Evolutionary conservation across 2,888 invertebrate genomes (phyloP).

Genomic region (Dicranocentrus wangi): DNA sequence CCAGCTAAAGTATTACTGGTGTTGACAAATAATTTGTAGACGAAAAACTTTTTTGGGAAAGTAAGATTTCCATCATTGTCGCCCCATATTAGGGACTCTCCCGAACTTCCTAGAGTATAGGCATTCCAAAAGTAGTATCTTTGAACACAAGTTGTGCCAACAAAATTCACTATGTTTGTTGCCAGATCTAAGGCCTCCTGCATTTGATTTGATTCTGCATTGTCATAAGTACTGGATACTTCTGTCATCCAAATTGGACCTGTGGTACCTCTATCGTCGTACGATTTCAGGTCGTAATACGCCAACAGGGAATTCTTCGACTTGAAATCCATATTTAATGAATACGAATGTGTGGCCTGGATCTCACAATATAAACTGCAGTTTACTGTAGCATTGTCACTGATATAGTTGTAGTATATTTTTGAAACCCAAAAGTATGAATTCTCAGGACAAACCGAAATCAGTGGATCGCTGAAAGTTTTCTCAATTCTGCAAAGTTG

Average conservation of each 20-base stretch:
- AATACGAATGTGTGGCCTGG: constrained; percentile 62
- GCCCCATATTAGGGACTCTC: constrained; percentile 69
- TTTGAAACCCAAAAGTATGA: constrained; percentile 66
- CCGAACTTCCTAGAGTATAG: constrained; percentile 52
- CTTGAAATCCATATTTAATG: constrained; percentile 55
- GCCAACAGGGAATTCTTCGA: constrained; percentile 50
- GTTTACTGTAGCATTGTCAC: constrained; percentile 20
- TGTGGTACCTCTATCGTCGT: constrained; percentile 28
- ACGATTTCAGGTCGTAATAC: constrained; percentile 57
- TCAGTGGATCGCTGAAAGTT: constrained; percentile 54
- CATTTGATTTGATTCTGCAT: constrained; percentile 62
- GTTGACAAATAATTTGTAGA: constrained; percentile 58
- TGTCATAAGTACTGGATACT: constrained; percentile 59
- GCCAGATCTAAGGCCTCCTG: constrained; percentile 65
- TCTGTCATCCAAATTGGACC: constrained; percentile 69
- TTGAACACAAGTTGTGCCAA: constrained; percentile 65
- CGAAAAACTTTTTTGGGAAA: constrained; percentile 66
- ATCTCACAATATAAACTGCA: constrained; percentile 48
- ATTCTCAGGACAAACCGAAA: constrained; percentile 67
- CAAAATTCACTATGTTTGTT: constrained; percentile 63
- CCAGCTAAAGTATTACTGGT: constrained; percentile 48
- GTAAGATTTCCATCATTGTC: constrained; percentile 39
- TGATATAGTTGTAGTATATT: constrained; percentile 52
- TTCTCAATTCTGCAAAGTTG: constrained; percentile 61
- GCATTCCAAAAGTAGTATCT: constrained; percentile 68